These are phyloP conservation scores for Raja brachyura DNA, from an alignment of 2,113 vertebrate genomes.

Conservation along the genomic window DNA sequence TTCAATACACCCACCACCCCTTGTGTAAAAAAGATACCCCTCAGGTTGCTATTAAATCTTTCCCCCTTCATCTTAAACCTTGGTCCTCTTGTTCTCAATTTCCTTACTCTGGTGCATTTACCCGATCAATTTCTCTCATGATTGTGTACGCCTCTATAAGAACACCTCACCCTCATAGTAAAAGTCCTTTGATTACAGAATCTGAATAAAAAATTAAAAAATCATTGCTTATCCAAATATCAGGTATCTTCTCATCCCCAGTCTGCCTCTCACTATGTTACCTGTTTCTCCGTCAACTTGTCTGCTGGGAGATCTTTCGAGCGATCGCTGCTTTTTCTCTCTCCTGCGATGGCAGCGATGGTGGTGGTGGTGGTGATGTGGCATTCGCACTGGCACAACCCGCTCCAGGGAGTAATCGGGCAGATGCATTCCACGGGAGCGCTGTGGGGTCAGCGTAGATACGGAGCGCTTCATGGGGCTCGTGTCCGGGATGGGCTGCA, in stretches of 20 bases:
- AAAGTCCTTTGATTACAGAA: too few species aligned
- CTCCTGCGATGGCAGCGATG: slow-evolving; percentile 79
- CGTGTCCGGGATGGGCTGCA: slow-evolving; percentile 71
- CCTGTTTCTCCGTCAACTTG: slow-evolving; percentile 59
- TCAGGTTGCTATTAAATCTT: too few species aligned
- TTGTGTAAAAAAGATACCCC: too few species aligned
- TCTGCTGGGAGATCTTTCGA: slow-evolving; percentile 67
- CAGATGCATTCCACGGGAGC: slow-evolving; percentile 59
- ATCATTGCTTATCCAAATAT: neutral
- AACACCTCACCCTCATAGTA: too few species aligned
- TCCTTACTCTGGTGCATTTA: too few species aligned
- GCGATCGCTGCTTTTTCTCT: slow-evolving; percentile 79
- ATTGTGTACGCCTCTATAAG: too few species aligned
- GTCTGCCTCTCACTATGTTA: slow-evolving; percentile 45
- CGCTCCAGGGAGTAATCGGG: slow-evolving; percentile 66
- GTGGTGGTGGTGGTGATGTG: slow-evolving; percentile 63
- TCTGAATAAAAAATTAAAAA: neutral
- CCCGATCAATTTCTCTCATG: too few species aligned
- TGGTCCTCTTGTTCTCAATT: too few species aligned
- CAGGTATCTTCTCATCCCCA: neutral
- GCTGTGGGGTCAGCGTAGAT: slow-evolving; percentile 77
- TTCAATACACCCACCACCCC: too few species aligned
- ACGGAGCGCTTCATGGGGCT: slow-evolving; percentile 85
- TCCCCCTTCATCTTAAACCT: too few species aligned
- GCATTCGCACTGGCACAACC: slow-evolving; percentile 57